Conservation (phyloP, 1,140 invertebrate genomes). For the Cepaea nemoralis region DNA sequence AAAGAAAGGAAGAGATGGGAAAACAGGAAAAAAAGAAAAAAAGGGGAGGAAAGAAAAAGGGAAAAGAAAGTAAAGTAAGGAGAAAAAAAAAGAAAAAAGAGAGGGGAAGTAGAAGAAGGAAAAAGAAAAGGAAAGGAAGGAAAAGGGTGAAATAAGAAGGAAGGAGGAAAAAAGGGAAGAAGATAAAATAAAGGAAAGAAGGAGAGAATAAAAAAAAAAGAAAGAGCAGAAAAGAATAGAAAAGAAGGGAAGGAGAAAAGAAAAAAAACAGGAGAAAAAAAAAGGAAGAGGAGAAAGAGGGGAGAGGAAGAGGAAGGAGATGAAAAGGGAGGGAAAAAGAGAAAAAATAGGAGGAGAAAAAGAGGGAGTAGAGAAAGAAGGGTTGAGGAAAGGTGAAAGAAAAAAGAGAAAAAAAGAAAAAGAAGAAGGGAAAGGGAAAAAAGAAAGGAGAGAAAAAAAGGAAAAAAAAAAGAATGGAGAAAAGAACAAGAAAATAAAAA, state of each 20-base stretch:
- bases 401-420: background rate
- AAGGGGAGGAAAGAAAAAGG: too few relatives aligned
- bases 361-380: background rate
- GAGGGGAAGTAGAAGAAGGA: background rate
- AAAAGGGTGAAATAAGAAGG: background rate
- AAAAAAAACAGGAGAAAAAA: background rate
- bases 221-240: background rate
- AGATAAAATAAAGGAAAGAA: background rate
- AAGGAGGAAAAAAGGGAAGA: background rate
- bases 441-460: background rate
- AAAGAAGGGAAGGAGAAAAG: background rate
- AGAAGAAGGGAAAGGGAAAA: background rate
- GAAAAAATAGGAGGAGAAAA: background rate
- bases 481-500: too few relatives aligned
- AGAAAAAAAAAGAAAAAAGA: too few relatives aligned
- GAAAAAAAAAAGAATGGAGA: too few relatives aligned
- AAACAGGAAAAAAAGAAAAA: too few relatives aligned
- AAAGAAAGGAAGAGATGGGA: too few relatives aligned
- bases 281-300: background rate
- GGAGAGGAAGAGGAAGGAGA: background rate
- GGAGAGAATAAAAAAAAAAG: background rate
- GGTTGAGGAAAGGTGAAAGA: background rate
- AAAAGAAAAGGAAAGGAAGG: background rate
- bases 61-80: too few relatives aligned
- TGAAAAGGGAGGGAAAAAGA: background rate